Evolutionary conservation across 2,888 invertebrate genomes (phyloP).

Genomic region (Crematogaster levior): DNA sequence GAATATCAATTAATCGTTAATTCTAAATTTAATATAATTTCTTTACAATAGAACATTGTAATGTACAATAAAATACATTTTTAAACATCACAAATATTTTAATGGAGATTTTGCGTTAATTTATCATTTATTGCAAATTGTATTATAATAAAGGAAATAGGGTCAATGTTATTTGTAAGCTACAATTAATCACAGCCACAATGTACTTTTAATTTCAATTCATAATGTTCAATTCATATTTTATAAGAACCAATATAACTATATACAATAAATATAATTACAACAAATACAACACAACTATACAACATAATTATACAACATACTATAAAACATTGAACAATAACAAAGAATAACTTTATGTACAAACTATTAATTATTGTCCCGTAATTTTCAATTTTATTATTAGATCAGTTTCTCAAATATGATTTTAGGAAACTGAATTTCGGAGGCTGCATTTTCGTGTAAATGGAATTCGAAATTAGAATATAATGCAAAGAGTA

Average conservation of each 20-base stretch:
- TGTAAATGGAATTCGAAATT: conserved; percentile 18
- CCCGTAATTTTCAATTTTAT: no score
- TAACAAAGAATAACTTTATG: conserved; percentile 5
- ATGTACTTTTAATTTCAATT: conserved; percentile 21
- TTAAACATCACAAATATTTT: neutral
- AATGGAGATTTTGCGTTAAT: neutral
- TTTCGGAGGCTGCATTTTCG: conserved; percentile 16
- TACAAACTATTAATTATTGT: conserved; percentile 1
- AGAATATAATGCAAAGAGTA: no score
- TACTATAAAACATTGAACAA: neutral
- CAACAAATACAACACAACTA: no score
- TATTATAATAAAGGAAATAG: neutral
- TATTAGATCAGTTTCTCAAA: no score
- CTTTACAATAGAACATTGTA: no score
- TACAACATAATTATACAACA: no score
- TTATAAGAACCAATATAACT: neutral
- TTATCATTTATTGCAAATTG: neutral
- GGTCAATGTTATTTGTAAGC: neutral
- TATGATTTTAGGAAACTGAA: no score
- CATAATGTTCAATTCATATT: neutral
- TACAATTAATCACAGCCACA: conserved; percentile 22
- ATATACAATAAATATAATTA: neutral
- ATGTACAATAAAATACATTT: neutral
- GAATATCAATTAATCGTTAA: neutral
- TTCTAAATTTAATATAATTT: neutral